Evolutionary conservation across 1,140 invertebrate species (phyloP).

Genomic region (Drepana arcuata): DNA sequence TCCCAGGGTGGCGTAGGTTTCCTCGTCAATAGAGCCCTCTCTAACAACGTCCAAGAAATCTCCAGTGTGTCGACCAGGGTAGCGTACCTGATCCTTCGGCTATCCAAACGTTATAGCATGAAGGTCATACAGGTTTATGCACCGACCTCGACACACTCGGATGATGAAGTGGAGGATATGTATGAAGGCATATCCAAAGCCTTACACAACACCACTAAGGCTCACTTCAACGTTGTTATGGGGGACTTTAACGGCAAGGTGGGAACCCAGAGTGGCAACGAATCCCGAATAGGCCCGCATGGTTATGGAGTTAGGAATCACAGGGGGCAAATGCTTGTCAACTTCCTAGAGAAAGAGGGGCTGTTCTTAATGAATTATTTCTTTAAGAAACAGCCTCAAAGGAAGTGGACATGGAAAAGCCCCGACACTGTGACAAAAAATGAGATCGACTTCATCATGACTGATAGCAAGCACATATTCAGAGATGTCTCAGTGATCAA

Average conservation of each 20-base stretch:
- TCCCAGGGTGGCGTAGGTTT: slow-evolving; percentile 17
- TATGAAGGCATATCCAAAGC: slow-evolving; percentile 18
- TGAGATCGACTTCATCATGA: slow-evolving; percentile 25
- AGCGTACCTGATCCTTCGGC: slow-evolving; percentile 12
- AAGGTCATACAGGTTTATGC: slow-evolving; percentile 24
- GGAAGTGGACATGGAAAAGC: slow-evolving; percentile 23
- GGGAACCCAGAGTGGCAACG: too few relatives aligned
- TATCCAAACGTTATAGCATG: slow-evolving; percentile 17
- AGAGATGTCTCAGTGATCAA: slow-evolving; percentile 16
- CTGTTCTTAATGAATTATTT: slow-evolving; percentile 1
- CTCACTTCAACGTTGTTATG: slow-evolving; percentile 12
- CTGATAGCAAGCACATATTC: slow-evolving; percentile 23
- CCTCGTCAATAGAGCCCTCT: slow-evolving; percentile 11
- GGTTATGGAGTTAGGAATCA: too few relatives aligned
- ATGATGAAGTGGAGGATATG: slow-evolving; percentile 20
- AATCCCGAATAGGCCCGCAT: too few relatives aligned
- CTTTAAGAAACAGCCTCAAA: slow-evolving; percentile 13
- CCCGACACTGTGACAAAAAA: slow-evolving; percentile 17
- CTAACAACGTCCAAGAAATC: slow-evolving; percentile 12
- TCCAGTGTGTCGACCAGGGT: slow-evolving; percentile 20
- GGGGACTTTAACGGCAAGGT: slow-evolving; percentile 11
- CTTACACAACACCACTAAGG: slow-evolving; percentile 3
- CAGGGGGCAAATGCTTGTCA: too few relatives aligned
- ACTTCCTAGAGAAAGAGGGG: too few relatives aligned
- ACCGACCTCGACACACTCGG: slow-evolving; percentile 18